These are phyloP conservation scores for Atlantisia rogersi DNA, from an alignment of 2,113 vertebrate species.

Conservation along the genomic window DNA sequence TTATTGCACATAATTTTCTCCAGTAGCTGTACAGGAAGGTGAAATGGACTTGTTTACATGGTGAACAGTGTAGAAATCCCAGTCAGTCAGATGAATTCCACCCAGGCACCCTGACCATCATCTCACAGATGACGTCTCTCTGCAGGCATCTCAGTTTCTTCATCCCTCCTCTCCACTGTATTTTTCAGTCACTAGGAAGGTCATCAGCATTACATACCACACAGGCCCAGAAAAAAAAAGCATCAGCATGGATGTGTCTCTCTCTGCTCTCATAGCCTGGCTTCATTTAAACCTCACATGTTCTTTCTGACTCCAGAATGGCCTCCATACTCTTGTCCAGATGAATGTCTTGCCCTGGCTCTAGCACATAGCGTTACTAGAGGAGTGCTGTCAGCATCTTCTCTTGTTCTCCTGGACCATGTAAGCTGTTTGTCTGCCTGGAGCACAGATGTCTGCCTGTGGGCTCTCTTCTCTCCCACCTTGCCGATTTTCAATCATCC, in stretches of 20 bases:
- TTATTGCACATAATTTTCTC: neutral
- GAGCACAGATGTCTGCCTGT: neutral
- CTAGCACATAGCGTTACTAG: neutral
- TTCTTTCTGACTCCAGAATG: neutral
- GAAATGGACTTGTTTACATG: neutral
- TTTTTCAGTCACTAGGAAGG: neutral
- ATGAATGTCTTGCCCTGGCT: neutral
- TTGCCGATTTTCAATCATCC: neutral
- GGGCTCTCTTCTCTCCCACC: neutral
- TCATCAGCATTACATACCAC: neutral
- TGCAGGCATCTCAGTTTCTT: neutral
- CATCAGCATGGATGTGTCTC: neutral
- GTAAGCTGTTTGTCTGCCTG: neutral
- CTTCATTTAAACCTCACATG: neutral
- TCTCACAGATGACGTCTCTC: neutral
- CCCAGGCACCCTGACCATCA: neutral
- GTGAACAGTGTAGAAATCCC: neutral
- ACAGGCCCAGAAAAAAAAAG: neutral
- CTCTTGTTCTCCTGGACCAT: neutral
- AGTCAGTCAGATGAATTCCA: neutral
- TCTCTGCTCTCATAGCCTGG: neutral
- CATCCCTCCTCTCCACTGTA: neutral
- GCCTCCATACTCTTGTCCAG: neutral
- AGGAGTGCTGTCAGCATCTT: neutral
- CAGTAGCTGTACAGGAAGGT: neutral